Evolutionary conservation across 2,797 vertebrate species (phyloP).

Genomic region (Notolepis coatsorum): DNA sequence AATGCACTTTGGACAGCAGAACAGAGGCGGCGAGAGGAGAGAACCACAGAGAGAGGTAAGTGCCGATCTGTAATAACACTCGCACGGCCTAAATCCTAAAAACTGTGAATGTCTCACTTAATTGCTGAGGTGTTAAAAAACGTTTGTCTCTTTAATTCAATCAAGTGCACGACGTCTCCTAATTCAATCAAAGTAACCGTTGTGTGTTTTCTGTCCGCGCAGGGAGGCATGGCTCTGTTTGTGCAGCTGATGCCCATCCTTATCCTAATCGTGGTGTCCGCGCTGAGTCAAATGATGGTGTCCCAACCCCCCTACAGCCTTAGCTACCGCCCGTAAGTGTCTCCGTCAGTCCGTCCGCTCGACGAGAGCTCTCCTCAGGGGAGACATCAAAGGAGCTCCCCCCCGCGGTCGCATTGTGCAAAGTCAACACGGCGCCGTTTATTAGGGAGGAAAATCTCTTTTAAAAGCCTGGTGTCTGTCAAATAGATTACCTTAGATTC

Average conservation of each 20-base stretch:
- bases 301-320: slow-evolving; percentile 98
- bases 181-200: background rate
- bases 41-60: slow-evolving; percentile 96
- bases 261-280: slow-evolving; percentile 97
- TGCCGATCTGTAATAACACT: slow-evolving; percentile 27
- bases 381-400: too few relatives aligned
- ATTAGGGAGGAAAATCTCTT: too few relatives aligned
- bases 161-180: background rate
- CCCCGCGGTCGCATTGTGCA: background rate
- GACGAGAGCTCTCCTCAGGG: background rate
- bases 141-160: background rate
- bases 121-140: background rate
- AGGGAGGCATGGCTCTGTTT: slow-evolving; percentile 97
- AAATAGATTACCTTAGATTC: too few relatives aligned
- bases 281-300: slow-evolving; percentile 98
- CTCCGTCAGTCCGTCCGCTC: background rate
- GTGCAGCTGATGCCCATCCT: slow-evolving; percentile 98
- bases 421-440: background rate
- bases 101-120: background rate
- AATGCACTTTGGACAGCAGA: slow-evolving; percentile 96
- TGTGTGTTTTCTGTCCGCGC: too few relatives aligned
- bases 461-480: too few relatives aligned
- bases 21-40: slow-evolving; percentile 86
- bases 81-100: too few relatives aligned
- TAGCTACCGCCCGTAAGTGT: slow-evolving; percentile 92